Evolutionary conservation across 30 jellyfish, hydroid and myxozoan genomes (phyloP).

Genomic region (Hydractinia symbiolongicarpus): DNA sequence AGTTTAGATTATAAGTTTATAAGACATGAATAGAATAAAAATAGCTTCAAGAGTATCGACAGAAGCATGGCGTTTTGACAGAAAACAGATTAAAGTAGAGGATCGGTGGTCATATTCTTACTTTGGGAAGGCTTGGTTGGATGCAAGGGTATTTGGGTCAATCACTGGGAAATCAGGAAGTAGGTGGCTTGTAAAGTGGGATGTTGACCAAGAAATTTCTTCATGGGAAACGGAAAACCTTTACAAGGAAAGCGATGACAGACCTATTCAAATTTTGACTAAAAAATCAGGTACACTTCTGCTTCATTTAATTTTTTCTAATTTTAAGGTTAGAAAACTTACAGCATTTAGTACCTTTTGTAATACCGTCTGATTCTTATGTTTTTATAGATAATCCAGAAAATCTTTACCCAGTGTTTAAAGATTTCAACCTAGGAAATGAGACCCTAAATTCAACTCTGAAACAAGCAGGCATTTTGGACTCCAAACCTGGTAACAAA

Average conservation of each 20-base stretch:
- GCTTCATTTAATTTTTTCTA: too few relatives aligned
- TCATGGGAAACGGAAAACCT: slow-evolving; percentile 10
- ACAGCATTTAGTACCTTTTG: too few relatives aligned
- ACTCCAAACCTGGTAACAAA: too few relatives aligned
- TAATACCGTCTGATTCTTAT: too few relatives aligned
- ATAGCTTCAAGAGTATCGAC: slow-evolving; percentile 15
- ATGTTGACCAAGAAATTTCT: not conserved
- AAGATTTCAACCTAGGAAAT: too few relatives aligned
- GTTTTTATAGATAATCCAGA: too few relatives aligned
- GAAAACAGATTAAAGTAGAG: not conserved
- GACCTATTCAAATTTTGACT: not conserved
- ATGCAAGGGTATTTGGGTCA: slow-evolving; percentile 14
- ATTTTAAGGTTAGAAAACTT: too few relatives aligned
- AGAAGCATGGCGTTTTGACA: slow-evolving; percentile 24
- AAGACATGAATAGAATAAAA: not conserved
- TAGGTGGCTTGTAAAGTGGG: slow-evolving; percentile 2
- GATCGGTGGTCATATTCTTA: not conserved
- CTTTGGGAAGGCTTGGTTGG: slow-evolving; percentile 1
- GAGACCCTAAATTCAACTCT: too few relatives aligned
- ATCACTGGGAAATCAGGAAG: not conserved
- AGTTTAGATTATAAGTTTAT: too few relatives aligned
- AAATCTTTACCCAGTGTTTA: too few relatives aligned
- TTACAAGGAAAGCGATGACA: slow-evolving; percentile 7
- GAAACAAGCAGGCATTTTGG: too few relatives aligned
- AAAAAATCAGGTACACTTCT: too few relatives aligned